Percentiles rank a stretch among this genome's conserved stretches.
These are phyloP conservation scores for Drosophila bunnanda DNA, from an alignment of 2,888 invertebrate species.

Conservation along the genomic window DNA sequence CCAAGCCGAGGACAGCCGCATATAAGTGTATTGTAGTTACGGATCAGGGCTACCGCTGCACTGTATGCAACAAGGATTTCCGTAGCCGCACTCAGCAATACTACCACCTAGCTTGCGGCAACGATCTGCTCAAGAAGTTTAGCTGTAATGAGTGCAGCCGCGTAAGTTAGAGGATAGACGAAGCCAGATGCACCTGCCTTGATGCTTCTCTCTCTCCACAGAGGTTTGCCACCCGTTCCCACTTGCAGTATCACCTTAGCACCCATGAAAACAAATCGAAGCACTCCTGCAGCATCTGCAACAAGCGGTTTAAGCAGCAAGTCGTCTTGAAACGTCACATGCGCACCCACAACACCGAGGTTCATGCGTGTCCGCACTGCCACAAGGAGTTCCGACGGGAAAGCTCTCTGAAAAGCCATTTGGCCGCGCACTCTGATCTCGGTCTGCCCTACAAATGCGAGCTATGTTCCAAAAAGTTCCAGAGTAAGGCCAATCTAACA, in stretches of 20 bases:
- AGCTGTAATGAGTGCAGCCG: constrained; percentile 84
- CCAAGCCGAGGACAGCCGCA: constrained; percentile 50
- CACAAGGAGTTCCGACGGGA: constrained; percentile 87
- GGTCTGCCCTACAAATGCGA: constrained; percentile 86
- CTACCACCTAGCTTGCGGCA: constrained; percentile 88
- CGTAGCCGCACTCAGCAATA: constrained; percentile 88
- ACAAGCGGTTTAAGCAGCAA: constrained; percentile 89
- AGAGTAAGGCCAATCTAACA: constrained; percentile 88
- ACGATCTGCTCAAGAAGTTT: constrained; percentile 85
- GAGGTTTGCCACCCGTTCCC: constrained; percentile 89
- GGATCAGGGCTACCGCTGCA: constrained; percentile 85
- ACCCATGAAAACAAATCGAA: constrained; percentile 43
- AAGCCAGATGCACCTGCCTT: neutral
- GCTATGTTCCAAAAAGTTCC: constrained; percentile 87
- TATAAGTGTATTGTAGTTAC: constrained; percentile 52
- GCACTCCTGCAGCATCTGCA: constrained; percentile 85
- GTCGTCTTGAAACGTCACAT: constrained; percentile 90
- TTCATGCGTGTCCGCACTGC: constrained; percentile 86
- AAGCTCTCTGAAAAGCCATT: constrained; percentile 87
- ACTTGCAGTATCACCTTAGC: constrained; percentile 90
- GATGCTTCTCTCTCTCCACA: constrained; percentile 75
- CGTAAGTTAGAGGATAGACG: constrained; percentile 59
- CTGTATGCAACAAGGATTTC: constrained; percentile 89
- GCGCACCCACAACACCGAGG: constrained; percentile 86
- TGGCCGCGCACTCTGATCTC: constrained; percentile 88